These are phyloP conservation scores for Parnassius orleans DNA, from an alignment of 2,888 invertebrate genomes.

Conservation along the genomic window DNA sequence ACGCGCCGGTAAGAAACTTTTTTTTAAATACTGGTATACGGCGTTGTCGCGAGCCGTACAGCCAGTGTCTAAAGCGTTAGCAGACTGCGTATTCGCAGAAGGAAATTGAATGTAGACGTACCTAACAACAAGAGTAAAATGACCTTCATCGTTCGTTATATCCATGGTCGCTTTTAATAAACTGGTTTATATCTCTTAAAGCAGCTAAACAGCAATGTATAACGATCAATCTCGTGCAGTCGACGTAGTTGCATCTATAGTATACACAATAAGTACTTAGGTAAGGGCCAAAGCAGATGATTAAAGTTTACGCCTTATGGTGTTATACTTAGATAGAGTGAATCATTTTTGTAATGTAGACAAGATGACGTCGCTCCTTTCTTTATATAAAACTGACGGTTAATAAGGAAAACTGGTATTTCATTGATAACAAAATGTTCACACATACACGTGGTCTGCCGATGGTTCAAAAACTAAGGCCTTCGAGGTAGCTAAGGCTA, in stretches of 20 bases:
- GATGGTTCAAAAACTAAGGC: conserved; percentile 1
- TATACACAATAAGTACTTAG: not conserved
- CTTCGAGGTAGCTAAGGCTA: not conserved
- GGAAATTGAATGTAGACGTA: conserved; percentile 13
- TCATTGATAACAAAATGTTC: conserved; percentile 1
- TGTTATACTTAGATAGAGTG: conserved; percentile 22
- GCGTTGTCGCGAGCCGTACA: conserved; percentile 46
- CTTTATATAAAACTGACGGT: conserved; percentile 16
- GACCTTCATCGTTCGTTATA: conserved; percentile 6
- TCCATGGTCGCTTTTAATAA: conserved; percentile 17
- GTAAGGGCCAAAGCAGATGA: conserved; percentile 27
- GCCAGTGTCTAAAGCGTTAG: conserved; percentile 57
- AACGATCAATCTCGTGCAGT: not conserved
- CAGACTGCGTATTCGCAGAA: conserved; percentile 55
- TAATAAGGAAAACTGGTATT: conserved; percentile 12
- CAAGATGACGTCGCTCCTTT: conserved; percentile 8
- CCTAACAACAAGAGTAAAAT: not conserved
- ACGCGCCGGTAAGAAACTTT: conserved; percentile 38
- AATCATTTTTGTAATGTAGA: conserved; percentile 14
- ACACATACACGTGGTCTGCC: conserved; percentile 4
- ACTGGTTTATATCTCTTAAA: not conserved
- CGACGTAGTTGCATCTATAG: not conserved
- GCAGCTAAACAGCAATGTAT: conserved; percentile 17
- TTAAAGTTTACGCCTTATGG: conserved; percentile 21
- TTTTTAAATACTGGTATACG: conserved; percentile 47